A percentile compares a stretch with the other conserved stretches of the same genome.
phyloP scores from a whole-genome alignment of 2,888 invertebrate species.

The Ectemnius lituratus region DNA sequence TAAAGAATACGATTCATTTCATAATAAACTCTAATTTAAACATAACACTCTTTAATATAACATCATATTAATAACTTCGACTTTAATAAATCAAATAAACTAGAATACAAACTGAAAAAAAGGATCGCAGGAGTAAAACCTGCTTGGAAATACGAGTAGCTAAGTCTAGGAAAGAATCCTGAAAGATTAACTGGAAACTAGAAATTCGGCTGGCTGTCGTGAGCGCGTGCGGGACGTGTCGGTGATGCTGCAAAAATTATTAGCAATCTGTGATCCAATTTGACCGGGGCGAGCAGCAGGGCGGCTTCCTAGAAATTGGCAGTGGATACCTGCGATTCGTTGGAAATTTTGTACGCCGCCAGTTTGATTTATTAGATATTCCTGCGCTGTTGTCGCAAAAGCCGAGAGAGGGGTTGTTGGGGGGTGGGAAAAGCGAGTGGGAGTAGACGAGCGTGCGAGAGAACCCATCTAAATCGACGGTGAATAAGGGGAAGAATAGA shows the following conservation, averaged over 20 bases:
- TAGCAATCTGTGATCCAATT: slow-evolving; percentile 56
- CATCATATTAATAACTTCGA: no score
- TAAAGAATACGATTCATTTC: no score
- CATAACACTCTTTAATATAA: no score
- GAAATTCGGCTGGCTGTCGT: slow-evolving; percentile 32
- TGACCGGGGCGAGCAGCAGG: slow-evolving; percentile 11
- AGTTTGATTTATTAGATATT: slow-evolving; percentile 38
- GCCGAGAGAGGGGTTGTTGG: no score
- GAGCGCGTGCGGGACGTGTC: slow-evolving; percentile 26
- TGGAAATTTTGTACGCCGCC: slow-evolving; percentile 19
- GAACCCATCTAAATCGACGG: not conserved
- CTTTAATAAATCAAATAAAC: no score
- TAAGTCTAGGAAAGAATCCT: slow-evolving; percentile 7
- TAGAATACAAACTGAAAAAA: no score
- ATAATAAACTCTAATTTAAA: no score
- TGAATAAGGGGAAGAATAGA: slow-evolving; percentile 1
- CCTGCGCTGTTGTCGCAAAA: not conserved
- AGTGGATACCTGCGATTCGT: slow-evolving; percentile 19
- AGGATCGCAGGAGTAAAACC: no score
- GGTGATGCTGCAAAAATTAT: slow-evolving; percentile 50
- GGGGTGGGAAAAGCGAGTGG: not conserved
- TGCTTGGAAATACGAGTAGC: no score
- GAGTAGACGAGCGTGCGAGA: not conserved
- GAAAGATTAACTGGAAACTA: slow-evolving; percentile 42
- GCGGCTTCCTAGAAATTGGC: slow-evolving; percentile 37